A percentile compares a stretch with the other conserved stretches of the same genome.
These are phyloP conservation scores for Bovichtus variegatus DNA, from an alignment of 2,797 vertebrate species.

Conservation along the genomic window DNA sequence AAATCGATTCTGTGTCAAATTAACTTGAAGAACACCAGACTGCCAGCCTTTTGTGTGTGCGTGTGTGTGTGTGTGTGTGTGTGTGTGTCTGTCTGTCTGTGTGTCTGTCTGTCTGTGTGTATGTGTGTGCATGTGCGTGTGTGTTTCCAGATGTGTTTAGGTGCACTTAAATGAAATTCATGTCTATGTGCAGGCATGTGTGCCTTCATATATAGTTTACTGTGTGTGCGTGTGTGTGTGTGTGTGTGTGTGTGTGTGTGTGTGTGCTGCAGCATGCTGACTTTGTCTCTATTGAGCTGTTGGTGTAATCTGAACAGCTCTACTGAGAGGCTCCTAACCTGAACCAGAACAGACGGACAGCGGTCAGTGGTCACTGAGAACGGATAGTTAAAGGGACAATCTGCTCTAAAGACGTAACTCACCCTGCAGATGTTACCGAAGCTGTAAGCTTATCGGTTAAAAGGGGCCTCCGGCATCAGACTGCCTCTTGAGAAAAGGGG, in stretches of 20 bases:
- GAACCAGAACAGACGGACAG: constrained; percentile 66
- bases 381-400: constrained; percentile 60
- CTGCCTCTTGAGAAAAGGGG: constrained; percentile 21
- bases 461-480: constrained; percentile 31
- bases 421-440: constrained; percentile 39
- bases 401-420: constrained; percentile 62
- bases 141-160: constrained; percentile 59
- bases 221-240: constrained; percentile 17
- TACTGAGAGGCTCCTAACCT: constrained; percentile 67
- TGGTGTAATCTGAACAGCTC: constrained; percentile 89
- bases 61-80: constrained; percentile 32
- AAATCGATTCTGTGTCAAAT: constrained; percentile 82
- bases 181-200: constrained; percentile 67
- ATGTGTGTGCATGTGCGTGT: constrained; percentile 16
- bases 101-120: constrained; percentile 38
- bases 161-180: constrained; percentile 64
- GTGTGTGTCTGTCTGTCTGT: constrained; percentile 21
- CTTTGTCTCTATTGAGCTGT: constrained; percentile 87
- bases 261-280: constrained; percentile 69
- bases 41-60: constrained; percentile 73
- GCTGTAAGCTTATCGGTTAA: constrained; percentile 12
- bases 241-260: constrained; percentile 23
- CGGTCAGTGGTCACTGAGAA: constrained; percentile 66
- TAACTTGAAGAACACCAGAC: constrained; percentile 84
- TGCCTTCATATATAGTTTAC: constrained; percentile 48